phyloP scores from a whole-genome alignment of 1,140 invertebrate genomes.

The Anoplophora glabripennis region DNA sequence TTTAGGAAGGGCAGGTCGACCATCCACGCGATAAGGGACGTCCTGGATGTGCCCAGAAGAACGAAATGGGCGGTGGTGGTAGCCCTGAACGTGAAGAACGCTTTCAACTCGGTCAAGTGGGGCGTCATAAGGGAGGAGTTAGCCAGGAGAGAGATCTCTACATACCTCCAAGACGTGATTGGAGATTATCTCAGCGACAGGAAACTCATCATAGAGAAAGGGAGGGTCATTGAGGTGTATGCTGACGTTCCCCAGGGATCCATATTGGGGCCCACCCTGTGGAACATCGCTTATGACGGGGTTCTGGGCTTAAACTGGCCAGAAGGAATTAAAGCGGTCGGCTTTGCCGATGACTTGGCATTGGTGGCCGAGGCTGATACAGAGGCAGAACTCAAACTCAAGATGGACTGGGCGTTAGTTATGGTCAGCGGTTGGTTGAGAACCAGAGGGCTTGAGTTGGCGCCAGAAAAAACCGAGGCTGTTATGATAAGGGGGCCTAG shows the following conservation, averaged over 20 bases:
- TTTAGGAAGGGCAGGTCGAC: no score
- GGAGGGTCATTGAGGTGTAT: not conserved
- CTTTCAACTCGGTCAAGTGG: not conserved
- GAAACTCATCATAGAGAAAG: not conserved
- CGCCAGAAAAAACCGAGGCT: slow-evolving; percentile 11
- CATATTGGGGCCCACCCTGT: slow-evolving; percentile 40
- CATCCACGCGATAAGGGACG: no score
- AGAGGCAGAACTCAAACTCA: not conserved
- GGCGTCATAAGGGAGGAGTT: not conserved
- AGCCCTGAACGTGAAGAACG: no score
- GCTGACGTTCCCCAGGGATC: slow-evolving; percentile 39
- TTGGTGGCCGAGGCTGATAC: slow-evolving; percentile 16
- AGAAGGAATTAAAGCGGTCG: slow-evolving; percentile 19
- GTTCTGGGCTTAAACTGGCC: slow-evolving; percentile 29
- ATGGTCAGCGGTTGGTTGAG: not conserved
- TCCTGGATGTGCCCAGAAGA: no score
- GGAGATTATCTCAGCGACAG: not conserved
- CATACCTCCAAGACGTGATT: not conserved
- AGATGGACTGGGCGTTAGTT: not conserved
- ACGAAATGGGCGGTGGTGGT: no score
- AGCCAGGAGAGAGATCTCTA: not conserved
- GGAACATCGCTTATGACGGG: slow-evolving; percentile 41
- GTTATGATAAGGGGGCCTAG: slow-evolving; percentile 3
- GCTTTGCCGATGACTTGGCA: slow-evolving; percentile 41
- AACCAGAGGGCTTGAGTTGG: not conserved